Percentiles rank a stretch among this genome's conserved stretches.
Evolutionary conservation across 2,888 invertebrate species (phyloP).

Genomic region (Mimas tiliae): DNA sequence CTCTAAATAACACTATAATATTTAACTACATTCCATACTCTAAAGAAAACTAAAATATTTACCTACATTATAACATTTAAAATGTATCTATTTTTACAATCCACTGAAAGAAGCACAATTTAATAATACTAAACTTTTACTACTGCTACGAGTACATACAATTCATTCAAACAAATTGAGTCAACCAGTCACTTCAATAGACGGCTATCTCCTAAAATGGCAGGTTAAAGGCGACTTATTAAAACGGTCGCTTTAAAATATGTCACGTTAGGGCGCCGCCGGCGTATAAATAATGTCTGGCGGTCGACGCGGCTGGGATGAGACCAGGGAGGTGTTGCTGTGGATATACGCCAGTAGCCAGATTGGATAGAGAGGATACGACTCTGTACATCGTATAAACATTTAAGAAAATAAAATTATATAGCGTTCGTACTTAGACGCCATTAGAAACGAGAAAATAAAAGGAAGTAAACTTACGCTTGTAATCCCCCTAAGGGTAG

Average conservation of each 20-base stretch:
- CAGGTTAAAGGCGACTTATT: conserved; percentile 78
- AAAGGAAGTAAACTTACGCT: no score
- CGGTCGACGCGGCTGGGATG: conserved; percentile 56
- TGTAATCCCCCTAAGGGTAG: no score
- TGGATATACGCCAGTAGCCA: conserved; percentile 43
- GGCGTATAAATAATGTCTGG: conserved; percentile 74
- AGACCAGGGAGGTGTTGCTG: conserved; percentile 46
- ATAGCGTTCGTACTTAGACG: no score
- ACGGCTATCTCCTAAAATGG: conserved; percentile 51
- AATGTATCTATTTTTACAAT: no score
- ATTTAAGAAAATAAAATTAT: no score
- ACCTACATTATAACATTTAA: no score
- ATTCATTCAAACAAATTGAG: conserved; percentile 21
- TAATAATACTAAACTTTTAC: background rate
- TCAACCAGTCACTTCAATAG: conserved; percentile 42
- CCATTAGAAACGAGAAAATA: no score
- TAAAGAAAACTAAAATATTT: no score
- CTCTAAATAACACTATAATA: no score
- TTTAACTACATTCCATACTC: no score
- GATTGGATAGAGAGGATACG: conserved; percentile 46
- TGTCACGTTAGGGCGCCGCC: conserved; percentile 73
- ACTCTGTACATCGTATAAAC: background rate
- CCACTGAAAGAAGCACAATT: background rate
- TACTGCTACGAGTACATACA: background rate
- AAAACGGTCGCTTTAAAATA: conserved; percentile 81